A percentile compares a stretch with the other conserved stretches of the same genome.
Evolutionary conservation across 1,140 invertebrate genomes (phyloP).

Genomic region (Drosophila eugracilis): DNA sequence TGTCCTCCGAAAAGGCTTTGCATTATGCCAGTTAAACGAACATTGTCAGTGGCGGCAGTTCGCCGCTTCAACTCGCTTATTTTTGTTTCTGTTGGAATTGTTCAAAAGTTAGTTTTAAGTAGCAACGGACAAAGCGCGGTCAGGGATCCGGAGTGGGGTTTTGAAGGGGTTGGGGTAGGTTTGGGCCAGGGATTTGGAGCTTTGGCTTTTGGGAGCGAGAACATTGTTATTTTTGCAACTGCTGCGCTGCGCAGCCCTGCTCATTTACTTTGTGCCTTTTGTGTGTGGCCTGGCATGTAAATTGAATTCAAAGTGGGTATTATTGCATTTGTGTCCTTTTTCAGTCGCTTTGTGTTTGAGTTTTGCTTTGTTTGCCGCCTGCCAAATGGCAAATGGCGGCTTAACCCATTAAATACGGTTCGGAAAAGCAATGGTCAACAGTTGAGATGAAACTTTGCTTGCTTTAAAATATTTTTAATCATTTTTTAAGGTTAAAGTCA

Average conservation of each 20-base stretch:
- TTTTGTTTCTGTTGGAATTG: constrained; percentile 63
- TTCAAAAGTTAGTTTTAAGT: constrained; percentile 78
- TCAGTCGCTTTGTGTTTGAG: constrained; percentile 53
- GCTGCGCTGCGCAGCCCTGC: constrained; percentile 50
- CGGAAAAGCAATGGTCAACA: neutral
- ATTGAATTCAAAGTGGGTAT: constrained; percentile 76
- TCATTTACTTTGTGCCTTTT: constrained; percentile 73
- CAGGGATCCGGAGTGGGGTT: neutral
- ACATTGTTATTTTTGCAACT: constrained; percentile 72
- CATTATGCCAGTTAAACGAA: constrained; percentile 46
- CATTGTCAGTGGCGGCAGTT: constrained; percentile 51
- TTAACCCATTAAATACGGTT: constrained; percentile 18
- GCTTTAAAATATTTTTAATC: too few species aligned
- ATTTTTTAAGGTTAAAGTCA: too few species aligned
- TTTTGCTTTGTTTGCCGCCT: constrained; percentile 41
- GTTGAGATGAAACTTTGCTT: too few species aligned
- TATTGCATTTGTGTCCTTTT: constrained; percentile 56
- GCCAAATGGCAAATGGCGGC: constrained; percentile 35
- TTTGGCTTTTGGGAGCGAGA: constrained; percentile 44
- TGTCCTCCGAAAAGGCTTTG: constrained; percentile 1
- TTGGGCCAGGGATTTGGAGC: constrained; percentile 23
- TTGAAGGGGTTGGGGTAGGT: neutral
- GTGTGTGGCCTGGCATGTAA: constrained; percentile 65
- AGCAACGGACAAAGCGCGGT: constrained; percentile 43
- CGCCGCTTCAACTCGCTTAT: constrained; percentile 44